Conservation (phyloP, 2,888 invertebrate genomes). For the Germaria angustata region DNA sequence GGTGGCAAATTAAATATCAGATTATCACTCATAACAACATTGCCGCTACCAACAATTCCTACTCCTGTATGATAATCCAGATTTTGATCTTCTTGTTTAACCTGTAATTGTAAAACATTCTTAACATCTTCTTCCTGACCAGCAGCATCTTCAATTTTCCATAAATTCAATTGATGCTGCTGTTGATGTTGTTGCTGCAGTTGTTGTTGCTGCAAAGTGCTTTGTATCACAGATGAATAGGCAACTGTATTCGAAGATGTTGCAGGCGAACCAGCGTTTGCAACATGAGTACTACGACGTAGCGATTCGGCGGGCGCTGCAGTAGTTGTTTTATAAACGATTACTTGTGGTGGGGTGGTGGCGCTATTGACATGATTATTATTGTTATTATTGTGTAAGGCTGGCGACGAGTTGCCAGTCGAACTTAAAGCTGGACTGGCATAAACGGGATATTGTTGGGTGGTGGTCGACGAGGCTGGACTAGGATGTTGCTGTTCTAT, state of each 20-base stretch:
- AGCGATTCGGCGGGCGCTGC: constrained; percentile 70
- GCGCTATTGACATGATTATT: constrained; percentile 42
- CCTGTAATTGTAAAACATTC: constrained; percentile 76
- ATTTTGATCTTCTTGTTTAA: constrained; percentile 76
- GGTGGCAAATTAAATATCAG: constrained; percentile 77
- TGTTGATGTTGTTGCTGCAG: constrained; percentile 69
- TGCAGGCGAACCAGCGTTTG: constrained; percentile 76
- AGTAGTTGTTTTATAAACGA: constrained; percentile 76
- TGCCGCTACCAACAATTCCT: constrained; percentile 50
- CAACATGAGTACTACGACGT: constrained; percentile 71
- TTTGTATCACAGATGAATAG: constrained; percentile 90
- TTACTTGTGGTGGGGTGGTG: constrained; percentile 74
- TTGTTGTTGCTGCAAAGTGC: constrained; percentile 76
- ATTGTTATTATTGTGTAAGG: constrained; percentile 70
- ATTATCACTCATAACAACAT: constrained; percentile 73
- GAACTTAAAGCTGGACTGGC: constrained; percentile 84
- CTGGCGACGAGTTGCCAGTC: constrained; percentile 75
- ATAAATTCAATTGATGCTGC: constrained; percentile 72
- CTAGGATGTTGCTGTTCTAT: constrained; percentile 70
- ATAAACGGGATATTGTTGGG: constrained; percentile 86
- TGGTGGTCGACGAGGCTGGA: constrained; percentile 70
- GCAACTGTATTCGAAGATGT: constrained; percentile 82
- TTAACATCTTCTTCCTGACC: constrained; percentile 74
- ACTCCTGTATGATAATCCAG: constrained; percentile 72
- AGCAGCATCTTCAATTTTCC: constrained; percentile 72